Conservation (phyloP, 2,797 vertebrate genomes). For the Florisuga fusca region DNA sequence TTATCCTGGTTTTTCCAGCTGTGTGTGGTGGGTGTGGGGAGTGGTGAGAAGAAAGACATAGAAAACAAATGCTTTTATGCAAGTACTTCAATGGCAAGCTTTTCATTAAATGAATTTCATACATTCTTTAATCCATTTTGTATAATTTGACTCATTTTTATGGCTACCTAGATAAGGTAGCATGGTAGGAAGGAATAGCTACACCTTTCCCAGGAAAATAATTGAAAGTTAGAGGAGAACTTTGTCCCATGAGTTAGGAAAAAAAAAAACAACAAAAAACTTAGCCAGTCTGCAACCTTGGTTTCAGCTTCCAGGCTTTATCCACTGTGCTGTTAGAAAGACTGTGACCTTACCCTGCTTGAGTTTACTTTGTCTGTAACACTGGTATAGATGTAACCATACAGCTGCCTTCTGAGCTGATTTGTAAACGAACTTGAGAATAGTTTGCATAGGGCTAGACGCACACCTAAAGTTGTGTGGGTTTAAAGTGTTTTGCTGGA, state of each 20-base stretch:
- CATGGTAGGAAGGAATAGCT: not conserved
- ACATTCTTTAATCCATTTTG: not conserved
- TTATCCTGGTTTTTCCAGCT: not conserved
- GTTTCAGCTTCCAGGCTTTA: not conserved
- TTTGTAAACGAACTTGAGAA: not conserved
- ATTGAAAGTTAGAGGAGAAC: not conserved
- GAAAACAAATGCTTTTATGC: not conserved
- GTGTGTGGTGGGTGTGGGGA: not conserved
- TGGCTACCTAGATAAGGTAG: not conserved
- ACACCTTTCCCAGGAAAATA: not conserved
- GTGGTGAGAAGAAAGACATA: not conserved
- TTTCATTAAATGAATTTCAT: not conserved
- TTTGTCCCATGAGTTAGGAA: accelerated
- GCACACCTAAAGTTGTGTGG: not conserved
- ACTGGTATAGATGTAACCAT: not conserved
- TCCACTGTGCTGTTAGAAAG: not conserved
- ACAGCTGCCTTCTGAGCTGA: not conserved
- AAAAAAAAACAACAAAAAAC: not conserved
- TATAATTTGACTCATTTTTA: not conserved
- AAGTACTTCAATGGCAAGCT: not conserved
- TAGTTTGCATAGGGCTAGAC: not conserved
- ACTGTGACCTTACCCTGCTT: accelerated
- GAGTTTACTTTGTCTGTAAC: not conserved
- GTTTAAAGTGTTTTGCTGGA: slow-evolving; percentile 48
- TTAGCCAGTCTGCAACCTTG: not conserved